Evolutionary conservation across 1,140 invertebrate species (phyloP).

Genomic region (Caenorhabditis brenneri): DNA sequence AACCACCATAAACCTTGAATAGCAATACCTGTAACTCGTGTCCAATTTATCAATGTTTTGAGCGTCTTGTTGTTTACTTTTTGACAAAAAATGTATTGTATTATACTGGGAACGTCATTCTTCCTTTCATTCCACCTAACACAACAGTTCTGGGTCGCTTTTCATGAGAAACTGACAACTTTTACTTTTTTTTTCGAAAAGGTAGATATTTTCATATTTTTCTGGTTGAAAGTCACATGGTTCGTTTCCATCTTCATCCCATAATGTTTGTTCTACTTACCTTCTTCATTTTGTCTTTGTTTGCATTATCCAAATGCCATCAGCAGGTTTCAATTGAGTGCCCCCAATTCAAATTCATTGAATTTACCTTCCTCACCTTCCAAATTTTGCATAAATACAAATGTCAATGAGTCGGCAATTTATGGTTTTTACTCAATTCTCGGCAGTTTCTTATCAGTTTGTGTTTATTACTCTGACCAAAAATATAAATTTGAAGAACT

Average conservation of each 20-base stretch:
- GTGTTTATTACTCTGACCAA: neutral
- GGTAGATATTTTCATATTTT: neutral
- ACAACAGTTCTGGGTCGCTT: neutral
- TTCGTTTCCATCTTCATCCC: neutral
- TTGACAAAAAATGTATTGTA: neutral
- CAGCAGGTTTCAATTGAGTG: slow-evolving; percentile 13
- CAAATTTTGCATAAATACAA: neutral
- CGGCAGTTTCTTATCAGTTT: neutral
- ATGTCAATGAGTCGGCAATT: neutral
- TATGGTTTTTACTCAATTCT: too few species aligned
- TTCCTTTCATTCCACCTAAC: neutral
- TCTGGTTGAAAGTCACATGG: neutral
- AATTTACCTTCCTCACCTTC: neutral
- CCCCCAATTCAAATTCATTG: neutral
- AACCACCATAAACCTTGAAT: neutral
- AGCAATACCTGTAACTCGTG: slow-evolving; percentile 27
- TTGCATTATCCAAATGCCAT: slow-evolving; percentile 26
- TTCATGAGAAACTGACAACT: neutral
- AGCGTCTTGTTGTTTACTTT: neutral
- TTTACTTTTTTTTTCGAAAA: neutral
- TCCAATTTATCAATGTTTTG: neutral
- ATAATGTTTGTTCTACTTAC: slow-evolving; percentile 26
- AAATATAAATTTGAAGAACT: neutral
- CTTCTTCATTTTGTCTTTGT: neutral
- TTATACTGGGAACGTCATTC: neutral